Evolutionary conservation across 1,140 invertebrate genomes (phyloP), one percentile per base, ranked within the genome.

Genomic region (Drosophila teissieri): DNA sequence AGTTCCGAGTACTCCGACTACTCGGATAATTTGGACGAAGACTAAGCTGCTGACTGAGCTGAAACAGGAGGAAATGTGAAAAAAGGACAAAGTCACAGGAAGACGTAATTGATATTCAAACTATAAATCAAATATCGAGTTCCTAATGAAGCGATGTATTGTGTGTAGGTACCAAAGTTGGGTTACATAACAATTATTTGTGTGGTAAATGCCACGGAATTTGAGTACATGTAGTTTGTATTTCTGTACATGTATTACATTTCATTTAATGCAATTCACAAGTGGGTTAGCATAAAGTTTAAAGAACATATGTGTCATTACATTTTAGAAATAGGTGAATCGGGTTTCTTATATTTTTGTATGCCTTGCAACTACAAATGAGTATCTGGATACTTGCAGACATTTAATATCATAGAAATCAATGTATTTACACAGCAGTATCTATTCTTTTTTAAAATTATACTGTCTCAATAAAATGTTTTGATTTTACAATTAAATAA

Each of bases 1-100:
- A 94, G 93, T 8, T 10, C 31, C 36, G 94, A 94, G 58, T 92
- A 93, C 61, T 94, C 94, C 22, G 93, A 94, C 67, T 69, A 8
- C 31, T 31, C 31, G 31, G 27, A 31, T 31, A 2, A 48, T 17
- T 70, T 68, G 44, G 85, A 91, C 60, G 77, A 80, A n/a, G 80
- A 89, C 15, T 83, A 82, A 74, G 60, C 60, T 69, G 69, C 34
- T 19, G 19, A 19, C 19, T 19, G 2, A 19, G 19, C 19, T 51
- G 54, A 49, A 53, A 34, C 70, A 61, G 54, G 68, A 68, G 51
- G 58, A 82, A 73, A 72, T 5, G 54, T 52, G 52, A 68, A 76
- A 64, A 76, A 19, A 19, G 19, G 1, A 19, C 2, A 19, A 19
- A 19, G 1, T 19, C 19, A 1, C 19, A 19, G 19, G 19, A 19